Percentiles rank a stretch among this genome's conserved stretches.
These are phyloP conservation scores for Amniataba percoides DNA, from an alignment of 2,797 vertebrate genomes.

Conservation along the genomic window DNA sequence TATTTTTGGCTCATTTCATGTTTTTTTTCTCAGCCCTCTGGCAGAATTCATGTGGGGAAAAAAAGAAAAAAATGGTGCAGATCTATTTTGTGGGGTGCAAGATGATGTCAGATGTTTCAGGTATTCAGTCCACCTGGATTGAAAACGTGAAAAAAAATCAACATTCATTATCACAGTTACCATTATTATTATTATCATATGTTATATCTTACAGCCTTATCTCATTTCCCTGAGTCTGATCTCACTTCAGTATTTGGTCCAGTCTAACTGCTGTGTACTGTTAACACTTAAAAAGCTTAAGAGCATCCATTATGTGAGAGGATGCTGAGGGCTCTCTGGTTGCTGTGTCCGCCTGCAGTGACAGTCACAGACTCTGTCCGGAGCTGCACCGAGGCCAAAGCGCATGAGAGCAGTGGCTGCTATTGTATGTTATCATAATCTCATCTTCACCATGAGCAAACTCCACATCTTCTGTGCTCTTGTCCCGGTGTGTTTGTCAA, in stretches of 20 bases:
- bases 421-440: not conserved
- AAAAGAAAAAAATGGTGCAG: not conserved
- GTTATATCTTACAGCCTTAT: not conserved
- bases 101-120: not conserved
- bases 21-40: not conserved
- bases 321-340: conserved; percentile 44
- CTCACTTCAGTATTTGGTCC: not conserved
- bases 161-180: too few relatives aligned
- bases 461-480: not conserved
- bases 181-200: not conserved
- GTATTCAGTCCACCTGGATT: not conserved
- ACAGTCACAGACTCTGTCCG: conserved; percentile 41
- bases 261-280: not conserved
- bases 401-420: not conserved
- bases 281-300: conserved; percentile 31
- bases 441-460: not conserved
- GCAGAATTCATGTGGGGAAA: not conserved
- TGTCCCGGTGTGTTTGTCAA: conserved; percentile 25
- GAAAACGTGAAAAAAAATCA: not conserved
- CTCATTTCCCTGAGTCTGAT: not conserved
- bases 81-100: conserved; percentile 6
- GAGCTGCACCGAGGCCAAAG: conserved; percentile 37
- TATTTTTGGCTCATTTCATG: conserved; percentile 3
- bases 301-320: conserved; percentile 55
- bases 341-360: conserved; percentile 56